phyloP scores from a whole-genome alignment of 2,888 invertebrate species.

The Microctonus aethiopoides region DNA sequence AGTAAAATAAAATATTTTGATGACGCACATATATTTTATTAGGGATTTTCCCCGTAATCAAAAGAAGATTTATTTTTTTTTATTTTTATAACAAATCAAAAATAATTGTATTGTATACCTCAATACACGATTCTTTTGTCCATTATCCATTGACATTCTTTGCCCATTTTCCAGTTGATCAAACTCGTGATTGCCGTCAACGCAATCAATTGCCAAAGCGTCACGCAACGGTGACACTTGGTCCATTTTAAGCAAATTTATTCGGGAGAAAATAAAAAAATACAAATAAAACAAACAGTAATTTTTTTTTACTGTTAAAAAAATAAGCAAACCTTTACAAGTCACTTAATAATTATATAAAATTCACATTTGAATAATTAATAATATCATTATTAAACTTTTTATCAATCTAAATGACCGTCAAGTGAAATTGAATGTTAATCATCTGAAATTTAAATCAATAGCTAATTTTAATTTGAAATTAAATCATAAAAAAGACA shows the following conservation, averaged over 20 bases:
- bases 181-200: slow-evolving; percentile 45
- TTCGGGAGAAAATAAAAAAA: neutral
- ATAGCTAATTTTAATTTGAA: neutral
- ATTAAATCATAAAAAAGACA: neutral
- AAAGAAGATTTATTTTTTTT: neutral
- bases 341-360: neutral
- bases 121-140: slow-evolving; percentile 54
- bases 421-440: neutral
- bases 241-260: slow-evolving; percentile 45
- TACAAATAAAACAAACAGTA: too few species aligned
- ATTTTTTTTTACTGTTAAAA: neutral
- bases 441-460: neutral
- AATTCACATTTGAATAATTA: neutral
- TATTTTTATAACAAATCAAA: neutral
- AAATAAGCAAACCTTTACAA: neutral
- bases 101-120: slow-evolving; percentile 49
- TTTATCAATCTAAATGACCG: too few species aligned
- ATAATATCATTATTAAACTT: too few species aligned
- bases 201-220: slow-evolving; percentile 41
- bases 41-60: too few species aligned
- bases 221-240: slow-evolving; percentile 53
- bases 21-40: too few species aligned
- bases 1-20: too few species aligned
- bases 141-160: slow-evolving; percentile 43
- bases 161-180: slow-evolving; percentile 47